Base-by-base conservation (phyloP, 2,888 invertebrate species). In the Conus canariensis region DNA sequence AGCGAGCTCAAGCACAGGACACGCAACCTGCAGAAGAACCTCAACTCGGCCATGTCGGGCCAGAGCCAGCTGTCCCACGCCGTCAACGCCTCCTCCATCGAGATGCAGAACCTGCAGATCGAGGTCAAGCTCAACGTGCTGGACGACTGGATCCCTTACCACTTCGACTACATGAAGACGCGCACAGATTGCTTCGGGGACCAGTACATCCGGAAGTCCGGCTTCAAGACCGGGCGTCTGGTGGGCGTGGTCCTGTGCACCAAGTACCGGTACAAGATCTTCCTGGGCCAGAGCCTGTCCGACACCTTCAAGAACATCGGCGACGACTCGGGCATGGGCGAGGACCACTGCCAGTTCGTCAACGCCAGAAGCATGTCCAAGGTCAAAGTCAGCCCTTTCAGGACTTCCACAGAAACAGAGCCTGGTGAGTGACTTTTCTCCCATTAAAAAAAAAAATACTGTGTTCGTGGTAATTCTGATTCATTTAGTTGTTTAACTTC, bases 271-370 rank as follows among this genome's bases (percentile, higher is more conserved):
- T 95, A 95, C 91, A 95, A 95, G 91, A 94, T 95, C 88, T 94
- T 94, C 88, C 92, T 95, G 16, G 93, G 94, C 86, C 92, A 94
- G 64, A 92, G 92, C 22, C 91, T 95, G 77, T 82, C 91, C 10
- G 93, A 92, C 25, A 93, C 91, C 22, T 95, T 95, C 92, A 90
- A 93, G 74, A 94, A 95, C 90, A 93, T 95, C 88, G 95, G 94
- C 7, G 95, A 95, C 90, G 92, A 90, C 1, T 87, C 83, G 4
- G 93, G 94, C 1, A 90, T 93, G 90, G 95, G 95, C 10, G 94
- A 95, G 85, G 95, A 95, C 90, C 95, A 95, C 89, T 95, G 95
- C 92, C 94, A 95, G 88, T 95, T 95, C 93, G 94, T 95, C 19
- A 94, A 94, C 59, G 94, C 91, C 30, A 85, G 58, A 1, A 56